Percentiles rank a stretch among this genome's conserved stretches.
phyloP scores from a whole-genome alignment of 2,797 vertebrate genomes.

The Pangasius macronema region DNA sequence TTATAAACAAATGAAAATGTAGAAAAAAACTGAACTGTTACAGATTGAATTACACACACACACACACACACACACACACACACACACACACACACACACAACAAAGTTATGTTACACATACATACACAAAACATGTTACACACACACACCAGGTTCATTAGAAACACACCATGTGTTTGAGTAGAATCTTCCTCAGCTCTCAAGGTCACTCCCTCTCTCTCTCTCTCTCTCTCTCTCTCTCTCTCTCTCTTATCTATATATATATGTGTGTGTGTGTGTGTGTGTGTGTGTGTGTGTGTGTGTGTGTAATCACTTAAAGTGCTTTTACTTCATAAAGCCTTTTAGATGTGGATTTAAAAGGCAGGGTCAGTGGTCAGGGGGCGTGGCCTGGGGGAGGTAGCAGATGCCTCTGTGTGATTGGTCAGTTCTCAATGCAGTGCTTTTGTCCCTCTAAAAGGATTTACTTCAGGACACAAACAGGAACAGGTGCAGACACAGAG shows the following conservation, averaged over 20 bases:
- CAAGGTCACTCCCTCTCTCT: conserved; percentile 40
- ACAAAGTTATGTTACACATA: too few relatives aligned
- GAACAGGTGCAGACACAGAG: background rate
- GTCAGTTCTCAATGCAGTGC: conserved; percentile 13
- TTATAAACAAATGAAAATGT: too few relatives aligned
- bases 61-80: too few relatives aligned
- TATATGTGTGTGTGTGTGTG: background rate
- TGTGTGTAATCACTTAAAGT: conserved; percentile 57
- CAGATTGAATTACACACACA: too few relatives aligned
- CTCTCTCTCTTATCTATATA: background rate
- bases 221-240: background rate
- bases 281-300: background rate
- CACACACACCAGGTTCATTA: background rate
- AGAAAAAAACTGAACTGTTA: too few relatives aligned
- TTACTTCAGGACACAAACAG: conserved; percentile 22
- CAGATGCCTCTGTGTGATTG: background rate
- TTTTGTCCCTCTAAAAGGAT: conserved; percentile 50
- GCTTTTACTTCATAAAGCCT: conserved; percentile 54
- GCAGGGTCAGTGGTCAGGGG: background rate
- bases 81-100: too few relatives aligned
- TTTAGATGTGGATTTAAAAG: conserved; percentile 54
- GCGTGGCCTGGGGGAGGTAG: conserved; percentile 1
- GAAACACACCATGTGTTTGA: background rate
- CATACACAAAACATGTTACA: too few relatives aligned
- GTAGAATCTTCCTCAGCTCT: conserved; percentile 37